phyloP scores from a whole-genome alignment of 2,113 vertebrate genomes.

The Prunella himalayana region DNA sequence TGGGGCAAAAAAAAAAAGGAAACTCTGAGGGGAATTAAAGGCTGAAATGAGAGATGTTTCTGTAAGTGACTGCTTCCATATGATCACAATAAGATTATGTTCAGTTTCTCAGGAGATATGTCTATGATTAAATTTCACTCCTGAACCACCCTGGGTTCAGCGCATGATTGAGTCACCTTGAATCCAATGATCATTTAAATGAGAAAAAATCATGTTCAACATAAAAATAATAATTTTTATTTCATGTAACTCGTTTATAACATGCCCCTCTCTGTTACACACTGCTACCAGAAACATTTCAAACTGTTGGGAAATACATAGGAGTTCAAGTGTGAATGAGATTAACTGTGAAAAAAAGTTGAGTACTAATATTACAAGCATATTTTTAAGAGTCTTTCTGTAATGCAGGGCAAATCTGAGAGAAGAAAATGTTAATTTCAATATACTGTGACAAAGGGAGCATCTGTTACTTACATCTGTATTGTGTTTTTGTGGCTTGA shows the following conservation, averaged over 20 bases:
- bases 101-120: neutral
- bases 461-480: neutral
- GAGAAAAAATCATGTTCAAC: conserved; percentile 5
- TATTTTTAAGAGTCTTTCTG: neutral
- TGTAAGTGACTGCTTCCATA: neutral
- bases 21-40: neutral
- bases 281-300: neutral
- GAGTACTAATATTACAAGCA: neutral
- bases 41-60: neutral
- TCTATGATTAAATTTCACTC: conserved; percentile 18
- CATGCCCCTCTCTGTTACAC: neutral
- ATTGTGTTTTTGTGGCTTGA: neutral
- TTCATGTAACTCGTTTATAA: neutral
- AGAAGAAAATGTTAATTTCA: neutral
- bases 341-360: neutral
- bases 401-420: neutral
- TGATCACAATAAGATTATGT: neutral
- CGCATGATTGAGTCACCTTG: neutral
- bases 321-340: neutral
- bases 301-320: neutral
- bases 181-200: conserved; percentile 1
- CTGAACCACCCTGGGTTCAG: neutral
- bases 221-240: neutral
- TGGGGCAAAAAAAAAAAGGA: neutral
- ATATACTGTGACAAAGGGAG: neutral